Evolutionary conservation across 2,797 vertebrate species (phyloP).

Genomic region (Pantherophis alleghaniensis): DNA sequence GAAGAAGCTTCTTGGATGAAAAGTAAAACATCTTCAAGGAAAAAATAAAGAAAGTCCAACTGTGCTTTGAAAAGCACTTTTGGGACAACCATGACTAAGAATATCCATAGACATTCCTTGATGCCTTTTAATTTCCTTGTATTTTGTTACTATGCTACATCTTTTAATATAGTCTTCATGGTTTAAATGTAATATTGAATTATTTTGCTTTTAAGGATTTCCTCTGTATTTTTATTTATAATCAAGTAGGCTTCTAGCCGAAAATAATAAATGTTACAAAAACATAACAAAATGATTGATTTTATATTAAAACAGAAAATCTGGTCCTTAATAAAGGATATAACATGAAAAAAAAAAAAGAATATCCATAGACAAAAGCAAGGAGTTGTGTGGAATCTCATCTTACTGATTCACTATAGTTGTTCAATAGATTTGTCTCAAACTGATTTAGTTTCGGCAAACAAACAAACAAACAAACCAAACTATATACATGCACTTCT

Average conservation of each 20-base stretch:
- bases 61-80: background rate
- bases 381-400: background rate
- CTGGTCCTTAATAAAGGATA: background rate
- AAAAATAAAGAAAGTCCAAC: background rate
- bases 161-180: background rate
- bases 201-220: background rate
- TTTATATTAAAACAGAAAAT: background rate
- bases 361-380: background rate
- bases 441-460: background rate
- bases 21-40: background rate
- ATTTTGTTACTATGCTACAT: background rate
- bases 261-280: background rate
- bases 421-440: background rate
- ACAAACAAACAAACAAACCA: no score
- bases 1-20: background rate
- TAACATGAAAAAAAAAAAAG: no score
- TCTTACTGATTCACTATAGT: background rate
- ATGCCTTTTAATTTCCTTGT: background rate
- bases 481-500: background rate
- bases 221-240: background rate
- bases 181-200: background rate
- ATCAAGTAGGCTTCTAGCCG: background rate
- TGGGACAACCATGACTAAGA: background rate
- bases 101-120: background rate
- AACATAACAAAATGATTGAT: background rate